A percentile compares a stretch with the other conserved stretches of the same genome.
These are phyloP conservation scores for Fistularia tabacaria DNA, from an alignment of 2,797 vertebrate species.

Conservation along the genomic window DNA sequence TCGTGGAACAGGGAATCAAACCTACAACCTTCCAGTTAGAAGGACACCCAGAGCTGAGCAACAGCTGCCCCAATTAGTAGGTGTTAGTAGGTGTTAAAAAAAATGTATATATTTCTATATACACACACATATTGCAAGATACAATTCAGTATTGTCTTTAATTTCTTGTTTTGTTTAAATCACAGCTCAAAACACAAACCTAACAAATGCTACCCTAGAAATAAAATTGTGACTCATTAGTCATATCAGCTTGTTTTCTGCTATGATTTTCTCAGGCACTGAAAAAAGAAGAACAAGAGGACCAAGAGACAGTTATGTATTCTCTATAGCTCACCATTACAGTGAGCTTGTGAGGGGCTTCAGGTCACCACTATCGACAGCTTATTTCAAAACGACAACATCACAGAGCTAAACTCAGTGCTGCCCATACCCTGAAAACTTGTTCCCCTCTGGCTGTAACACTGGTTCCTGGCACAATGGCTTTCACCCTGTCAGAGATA, in stretches of 20 bases:
- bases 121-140: too few relatives aligned
- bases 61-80: too few relatives aligned
- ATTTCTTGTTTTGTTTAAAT: too few relatives aligned
- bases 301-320: slow-evolving; percentile 69
- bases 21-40: too few relatives aligned
- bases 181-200: too few relatives aligned
- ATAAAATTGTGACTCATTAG: too few relatives aligned
- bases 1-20: too few relatives aligned
- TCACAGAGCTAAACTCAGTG: slow-evolving; percentile 59
- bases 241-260: slow-evolving; percentile 22
- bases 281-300: slow-evolving; percentile 5
- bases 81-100: too few relatives aligned
- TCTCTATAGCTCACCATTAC: slow-evolving; percentile 54
- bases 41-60: too few relatives aligned
- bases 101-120: too few relatives aligned
- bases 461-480: slow-evolving; percentile 70
- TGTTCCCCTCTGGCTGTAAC: slow-evolving; percentile 9
- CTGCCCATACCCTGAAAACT: slow-evolving; percentile 40
- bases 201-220: too few relatives aligned
- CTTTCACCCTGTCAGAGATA: slow-evolving; percentile 92
- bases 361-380: slow-evolving; percentile 15
- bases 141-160: too few relatives aligned
- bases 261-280: slow-evolving; percentile 25
- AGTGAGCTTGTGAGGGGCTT: slow-evolving; percentile 69
- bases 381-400: not conserved